phyloP scores from a whole-genome alignment of 2,113 vertebrate genomes.

The Galbula dea region DNA sequence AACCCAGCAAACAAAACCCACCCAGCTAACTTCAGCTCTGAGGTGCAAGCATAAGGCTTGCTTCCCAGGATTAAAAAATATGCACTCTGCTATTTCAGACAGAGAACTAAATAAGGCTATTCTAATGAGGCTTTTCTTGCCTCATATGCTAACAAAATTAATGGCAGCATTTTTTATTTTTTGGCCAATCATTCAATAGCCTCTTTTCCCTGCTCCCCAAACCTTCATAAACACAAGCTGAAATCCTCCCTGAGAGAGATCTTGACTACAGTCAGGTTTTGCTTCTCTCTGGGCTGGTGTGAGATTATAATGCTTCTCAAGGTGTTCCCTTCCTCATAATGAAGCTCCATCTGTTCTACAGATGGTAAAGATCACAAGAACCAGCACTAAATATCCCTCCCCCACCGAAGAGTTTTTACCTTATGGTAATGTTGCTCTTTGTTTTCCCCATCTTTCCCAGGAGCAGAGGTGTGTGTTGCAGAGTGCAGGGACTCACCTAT shows the following conservation, averaged over 20 bases:
- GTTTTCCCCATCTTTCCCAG: constrained; percentile 42
- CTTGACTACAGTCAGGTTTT: constrained; percentile 44
- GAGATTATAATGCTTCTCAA: constrained; percentile 65
- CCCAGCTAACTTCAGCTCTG: background rate
- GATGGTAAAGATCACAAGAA: constrained; percentile 69
- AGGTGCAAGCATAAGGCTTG: background rate
- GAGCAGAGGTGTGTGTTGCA: background rate
- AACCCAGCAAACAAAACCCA: background rate
- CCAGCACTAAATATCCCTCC: constrained; percentile 62
- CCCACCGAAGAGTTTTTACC: constrained; percentile 48
- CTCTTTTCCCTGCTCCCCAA: constrained; percentile 20
- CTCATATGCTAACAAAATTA: constrained; percentile 19
- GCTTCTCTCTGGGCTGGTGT: constrained; percentile 44
- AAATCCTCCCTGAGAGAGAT: constrained; percentile 28
- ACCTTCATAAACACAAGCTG: background rate
- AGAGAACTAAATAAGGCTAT: constrained; percentile 27
- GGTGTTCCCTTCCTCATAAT: constrained; percentile 66
- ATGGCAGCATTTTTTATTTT: background rate
- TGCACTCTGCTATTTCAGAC: background rate
- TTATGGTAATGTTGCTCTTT: constrained; percentile 51
- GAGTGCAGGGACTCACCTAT: background rate
- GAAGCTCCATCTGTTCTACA: constrained; percentile 69
- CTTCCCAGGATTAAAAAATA: background rate
- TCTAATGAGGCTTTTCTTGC: background rate
- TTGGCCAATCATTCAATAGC: background rate